These are phyloP conservation scores for Neoscelio sp. DNA, from an alignment of 2,888 invertebrate genomes.

Conservation along the genomic window DNA sequence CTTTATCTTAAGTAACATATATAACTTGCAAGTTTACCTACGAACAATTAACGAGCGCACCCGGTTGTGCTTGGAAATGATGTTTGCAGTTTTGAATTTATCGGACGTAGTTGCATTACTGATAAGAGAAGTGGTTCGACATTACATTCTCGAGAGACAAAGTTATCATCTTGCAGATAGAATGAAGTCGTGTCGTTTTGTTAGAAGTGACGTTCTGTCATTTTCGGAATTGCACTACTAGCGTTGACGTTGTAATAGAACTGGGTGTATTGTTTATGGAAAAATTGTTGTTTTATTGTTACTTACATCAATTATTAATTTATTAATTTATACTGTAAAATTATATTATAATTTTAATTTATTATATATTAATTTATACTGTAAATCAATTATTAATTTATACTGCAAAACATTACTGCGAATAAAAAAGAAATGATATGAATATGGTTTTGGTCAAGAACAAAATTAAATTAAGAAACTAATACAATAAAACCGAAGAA, in stretches of 20 bases:
- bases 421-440: too few species aligned
- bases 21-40: conserved; percentile 25
- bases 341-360: too few species aligned
- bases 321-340: too few species aligned
- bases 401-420: too few species aligned
- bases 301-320: too few species aligned
- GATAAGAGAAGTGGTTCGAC: conserved; percentile 53
- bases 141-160: conserved; percentile 49
- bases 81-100: conserved; percentile 61
- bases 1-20: conserved; percentile 34
- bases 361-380: too few species aligned
- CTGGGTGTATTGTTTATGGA: conserved; percentile 20
- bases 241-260: conserved; percentile 6
- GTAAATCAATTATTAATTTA: too few species aligned
- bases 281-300: too few species aligned
- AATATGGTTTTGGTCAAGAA: too few species aligned
- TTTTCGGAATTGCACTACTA: conserved; percentile 29
- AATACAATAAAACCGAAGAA: too few species aligned
- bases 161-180: conserved; percentile 53
- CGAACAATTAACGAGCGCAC: conserved; percentile 46
- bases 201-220: conserved; percentile 45
- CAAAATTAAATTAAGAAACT: too few species aligned
- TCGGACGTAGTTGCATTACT: conserved; percentile 42
- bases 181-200: conserved; percentile 39
- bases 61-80: conserved; percentile 36